These are phyloP conservation scores for Anguilla pacifica DNA, from an alignment of 2,797 vertebrate genomes.

Conservation along the genomic window DNA sequence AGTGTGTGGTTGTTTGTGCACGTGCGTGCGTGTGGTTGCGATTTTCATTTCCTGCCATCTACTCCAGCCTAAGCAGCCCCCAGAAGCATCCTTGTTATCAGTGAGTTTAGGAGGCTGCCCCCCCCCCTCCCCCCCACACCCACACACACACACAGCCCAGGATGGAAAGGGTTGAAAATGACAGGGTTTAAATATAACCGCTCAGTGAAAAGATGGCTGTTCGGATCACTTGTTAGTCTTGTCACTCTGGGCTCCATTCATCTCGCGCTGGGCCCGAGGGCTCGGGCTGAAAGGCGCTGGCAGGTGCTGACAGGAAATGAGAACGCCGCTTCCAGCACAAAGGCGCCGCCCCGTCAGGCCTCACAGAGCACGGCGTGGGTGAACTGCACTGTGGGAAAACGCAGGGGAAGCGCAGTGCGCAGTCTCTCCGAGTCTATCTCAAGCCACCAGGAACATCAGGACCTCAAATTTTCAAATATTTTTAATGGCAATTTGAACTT, in stretches of 20 bases:
- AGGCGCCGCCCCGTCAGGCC: background rate
- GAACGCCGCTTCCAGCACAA: background rate
- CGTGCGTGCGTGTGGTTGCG: background rate
- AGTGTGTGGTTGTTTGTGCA: too few relatives aligned
- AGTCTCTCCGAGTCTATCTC: background rate
- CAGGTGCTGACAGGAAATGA: slow-evolving; percentile 12
- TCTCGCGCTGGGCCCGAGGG: background rate
- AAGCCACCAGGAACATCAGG: background rate
- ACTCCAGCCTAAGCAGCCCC: background rate
- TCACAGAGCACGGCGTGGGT: background rate
- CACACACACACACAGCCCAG: background rate
- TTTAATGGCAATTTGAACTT: background rate
- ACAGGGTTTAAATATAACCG: background rate
- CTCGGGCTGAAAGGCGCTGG: background rate
- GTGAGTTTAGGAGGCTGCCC: background rate
- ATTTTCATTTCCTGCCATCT: background rate
- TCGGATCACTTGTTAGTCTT: background rate
- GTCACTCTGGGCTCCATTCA: slow-evolving; percentile 4
- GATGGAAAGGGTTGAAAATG: background rate
- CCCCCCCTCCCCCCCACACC: background rate
- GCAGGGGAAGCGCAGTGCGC: background rate
- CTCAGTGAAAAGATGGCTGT: background rate
- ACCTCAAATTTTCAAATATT: background rate
- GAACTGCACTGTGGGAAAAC: background rate
- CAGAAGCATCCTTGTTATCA: background rate